Percentiles rank a stretch among this genome's conserved stretches.
Conservation (phyloP, 2,113 vertebrate species). For the Pyxicephalus adspersus region DNA sequence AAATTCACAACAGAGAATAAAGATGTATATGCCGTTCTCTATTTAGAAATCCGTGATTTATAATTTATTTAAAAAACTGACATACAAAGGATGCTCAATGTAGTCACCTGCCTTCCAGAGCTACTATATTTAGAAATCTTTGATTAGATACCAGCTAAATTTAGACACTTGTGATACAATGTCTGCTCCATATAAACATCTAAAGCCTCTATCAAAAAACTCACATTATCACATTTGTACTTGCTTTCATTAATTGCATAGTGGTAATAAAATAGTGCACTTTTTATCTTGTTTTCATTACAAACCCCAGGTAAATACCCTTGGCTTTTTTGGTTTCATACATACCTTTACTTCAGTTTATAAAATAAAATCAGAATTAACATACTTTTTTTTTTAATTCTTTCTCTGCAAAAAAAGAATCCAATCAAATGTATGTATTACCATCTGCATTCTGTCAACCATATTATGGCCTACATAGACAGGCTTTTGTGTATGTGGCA, state of each 20-base stretch:
- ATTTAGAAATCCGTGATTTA: background rate
- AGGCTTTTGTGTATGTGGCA: no score
- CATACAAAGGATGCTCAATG: background rate
- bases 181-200: conserved; percentile 13
- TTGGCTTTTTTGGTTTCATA: no score
- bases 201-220: background rate
- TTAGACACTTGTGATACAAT: background rate
- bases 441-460: no score
- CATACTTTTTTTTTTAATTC: no score
- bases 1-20: background rate
- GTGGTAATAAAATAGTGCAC: background rate
- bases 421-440: no score
- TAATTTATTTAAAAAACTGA: background rate
- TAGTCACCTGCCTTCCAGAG: conserved; percentile 18
- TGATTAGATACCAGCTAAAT: background rate
- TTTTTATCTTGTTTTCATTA: background rate
- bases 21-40: background rate
- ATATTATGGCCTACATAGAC: no score
- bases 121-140: conserved; percentile 20
- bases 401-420: no score
- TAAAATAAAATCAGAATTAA: no score
- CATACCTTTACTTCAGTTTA: no score
- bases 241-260: background rate
- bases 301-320: no score
- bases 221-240: background rate